These are phyloP conservation scores for Recurvirostra avosetta DNA, from an alignment of 2,113 vertebrate genomes.

Conservation along the genomic window DNA sequence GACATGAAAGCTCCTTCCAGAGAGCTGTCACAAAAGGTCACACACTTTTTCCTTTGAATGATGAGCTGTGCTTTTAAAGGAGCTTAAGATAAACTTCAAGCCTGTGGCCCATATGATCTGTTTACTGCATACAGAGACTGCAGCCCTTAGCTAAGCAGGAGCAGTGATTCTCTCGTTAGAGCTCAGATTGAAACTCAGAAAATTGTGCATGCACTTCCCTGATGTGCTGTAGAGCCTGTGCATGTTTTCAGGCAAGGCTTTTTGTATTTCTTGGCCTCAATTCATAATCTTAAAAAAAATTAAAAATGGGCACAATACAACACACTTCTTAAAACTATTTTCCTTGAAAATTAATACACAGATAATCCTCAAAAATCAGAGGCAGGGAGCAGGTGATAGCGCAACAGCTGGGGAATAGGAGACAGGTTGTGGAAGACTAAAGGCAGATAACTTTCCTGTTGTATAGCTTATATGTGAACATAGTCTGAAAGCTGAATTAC, in stretches of 20 bases:
- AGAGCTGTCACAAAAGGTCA: slow-evolving; percentile 42
- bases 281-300: background rate
- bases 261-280: background rate
- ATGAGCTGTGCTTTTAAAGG: background rate
- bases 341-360: background rate
- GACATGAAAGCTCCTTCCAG: slow-evolving; percentile 49
- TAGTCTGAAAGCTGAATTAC: background rate
- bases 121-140: background rate
- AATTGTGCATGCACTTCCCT: background rate
- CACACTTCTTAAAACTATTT: background rate
- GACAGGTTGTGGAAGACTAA: background rate
- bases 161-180: background rate
- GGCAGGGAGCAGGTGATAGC: background rate
- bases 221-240: background rate
- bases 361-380: background rate
- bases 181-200: background rate
- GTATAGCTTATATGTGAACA: background rate
- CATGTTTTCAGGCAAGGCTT: background rate
- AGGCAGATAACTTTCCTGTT: background rate
- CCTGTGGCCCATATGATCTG: background rate
- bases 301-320: background rate
- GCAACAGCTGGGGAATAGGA: background rate
- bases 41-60: slow-evolving; percentile 7
- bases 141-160: background rate
- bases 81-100: slow-evolving; percentile 49